A percentile compares a stretch with the other conserved stretches of the same genome.
phyloP scores from a whole-genome alignment of 2,888 invertebrate species.

The Fragum fragum region DNA sequence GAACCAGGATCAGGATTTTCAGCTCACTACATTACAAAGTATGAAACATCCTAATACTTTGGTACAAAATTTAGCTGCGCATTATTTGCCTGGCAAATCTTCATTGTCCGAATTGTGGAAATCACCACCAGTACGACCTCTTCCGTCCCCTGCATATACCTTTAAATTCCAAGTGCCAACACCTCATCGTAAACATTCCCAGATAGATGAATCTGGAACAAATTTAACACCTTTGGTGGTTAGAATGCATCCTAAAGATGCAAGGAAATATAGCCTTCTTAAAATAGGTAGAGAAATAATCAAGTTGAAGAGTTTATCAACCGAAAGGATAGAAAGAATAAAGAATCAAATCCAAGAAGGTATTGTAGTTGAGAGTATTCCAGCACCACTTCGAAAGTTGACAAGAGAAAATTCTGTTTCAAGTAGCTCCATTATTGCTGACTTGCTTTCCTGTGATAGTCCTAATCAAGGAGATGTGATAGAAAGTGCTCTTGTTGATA shows the following conservation, averaged over 20 bases:
- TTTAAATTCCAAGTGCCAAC: slow-evolving; percentile 82
- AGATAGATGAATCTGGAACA: slow-evolving; percentile 53
- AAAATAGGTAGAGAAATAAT: slow-evolving; percentile 82
- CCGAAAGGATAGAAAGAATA: slow-evolving; percentile 51
- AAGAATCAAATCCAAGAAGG: slow-evolving; percentile 46
- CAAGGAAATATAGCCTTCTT: slow-evolving; percentile 80
- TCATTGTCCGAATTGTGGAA: slow-evolving; percentile 44
- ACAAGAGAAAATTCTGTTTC: background rate
- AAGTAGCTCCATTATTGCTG: slow-evolving; percentile 42
- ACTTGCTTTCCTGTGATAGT: slow-evolving; percentile 47
- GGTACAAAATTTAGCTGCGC: slow-evolving; percentile 31
- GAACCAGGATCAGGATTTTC: slow-evolving; percentile 35
- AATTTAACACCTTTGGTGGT: slow-evolving; percentile 58
- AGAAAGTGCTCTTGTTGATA: slow-evolving; percentile 28
- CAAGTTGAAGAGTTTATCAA: slow-evolving; percentile 69
- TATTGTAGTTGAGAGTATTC: slow-evolving; percentile 49
- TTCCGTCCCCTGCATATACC: slow-evolving; percentile 73
- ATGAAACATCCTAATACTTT: slow-evolving; percentile 42
- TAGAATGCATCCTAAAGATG: slow-evolving; percentile 84
- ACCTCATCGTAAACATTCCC: slow-evolving; percentile 77
- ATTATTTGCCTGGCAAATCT: slow-evolving; percentile 8
- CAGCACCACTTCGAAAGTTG: slow-evolving; percentile 50
- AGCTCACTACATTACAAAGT: slow-evolving; percentile 47
- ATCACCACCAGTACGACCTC: slow-evolving; percentile 27
- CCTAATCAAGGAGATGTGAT: slow-evolving; percentile 9